Base-by-base conservation (phyloP, 2,113 vertebrate genomes). In the Psammodynastes pulverulentus region DNA sequence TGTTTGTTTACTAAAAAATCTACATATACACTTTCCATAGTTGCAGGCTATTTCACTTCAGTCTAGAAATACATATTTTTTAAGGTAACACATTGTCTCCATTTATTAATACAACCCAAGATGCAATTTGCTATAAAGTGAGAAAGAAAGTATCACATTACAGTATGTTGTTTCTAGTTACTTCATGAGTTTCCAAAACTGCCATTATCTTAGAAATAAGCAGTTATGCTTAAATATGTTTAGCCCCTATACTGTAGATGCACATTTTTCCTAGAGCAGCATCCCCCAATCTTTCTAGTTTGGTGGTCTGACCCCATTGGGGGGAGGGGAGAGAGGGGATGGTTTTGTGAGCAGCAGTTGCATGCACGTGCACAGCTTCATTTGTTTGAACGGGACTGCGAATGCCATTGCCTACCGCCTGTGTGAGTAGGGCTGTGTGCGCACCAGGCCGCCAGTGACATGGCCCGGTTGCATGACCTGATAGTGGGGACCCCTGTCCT, bases 301-400 rank as follows among this genome's bases (percentile, higher is more conserved):
- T 54, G 53, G 53, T 21, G 7, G 26, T 24, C 24, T 1, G 3
- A 9, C 1, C 7, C 19, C 0, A 21, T 0, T n/a, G 17, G 54
- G 54, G 8, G 24, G 8, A 9, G 8, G 24, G 54, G n/a, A n/a
- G n/a, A n/a, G 53, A 54, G 53, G 8, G 23, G 53, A 24, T 12
- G 29, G 12, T n/a, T 67, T 67, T 67, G 29, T n/a, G 29, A 15
- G 12, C 29, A 29, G 29, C 26, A 15, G 58, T 9, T 2, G 10
- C 10, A 67, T n/a, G 58, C 29, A 2, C 4, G 3, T 0, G 1
- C 4, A n/a, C 21, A 24, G 56, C 3, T 67, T 67, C 58, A 67
- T 67, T 67, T 67, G 29, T 67, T 10, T n/a, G 12, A 67, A 67
- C 0, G 29, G 62, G 29, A 29, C 24, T 67, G 29, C 12, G 10